Percentiles rank a stretch among this genome's conserved stretches.
Evolutionary conservation across 2,797 vertebrate species (phyloP).

Genomic region (Enteromius argenteus): DNA sequence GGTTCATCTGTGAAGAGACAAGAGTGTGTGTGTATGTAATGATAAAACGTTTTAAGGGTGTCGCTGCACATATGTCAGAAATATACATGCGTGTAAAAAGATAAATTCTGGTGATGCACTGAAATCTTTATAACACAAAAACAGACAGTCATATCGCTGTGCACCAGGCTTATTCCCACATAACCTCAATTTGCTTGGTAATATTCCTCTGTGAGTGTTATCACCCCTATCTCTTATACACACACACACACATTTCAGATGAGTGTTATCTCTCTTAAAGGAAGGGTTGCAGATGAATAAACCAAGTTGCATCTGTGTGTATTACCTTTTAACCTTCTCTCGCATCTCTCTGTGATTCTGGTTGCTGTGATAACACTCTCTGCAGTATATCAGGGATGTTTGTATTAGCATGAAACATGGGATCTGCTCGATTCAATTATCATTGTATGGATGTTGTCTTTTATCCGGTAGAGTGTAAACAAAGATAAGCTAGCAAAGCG

Average conservation of each 20-base stretch:
- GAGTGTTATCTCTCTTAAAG: slow-evolving; percentile 45
- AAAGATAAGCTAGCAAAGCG: slow-evolving; percentile 39
- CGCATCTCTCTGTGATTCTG: slow-evolving; percentile 39
- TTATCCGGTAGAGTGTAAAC: slow-evolving; percentile 42
- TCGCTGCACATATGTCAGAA: slow-evolving; percentile 36
- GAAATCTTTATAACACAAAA: slow-evolving; percentile 8
- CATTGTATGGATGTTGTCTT: slow-evolving; percentile 47
- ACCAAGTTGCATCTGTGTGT: slow-evolving; percentile 29
- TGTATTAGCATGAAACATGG: slow-evolving; percentile 53
- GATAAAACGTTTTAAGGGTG: slow-evolving; percentile 5
- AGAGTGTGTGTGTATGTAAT: not conserved
- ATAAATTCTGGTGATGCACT: not conserved
- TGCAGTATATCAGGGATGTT: slow-evolving; percentile 40
- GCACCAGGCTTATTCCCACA: slow-evolving; percentile 43
- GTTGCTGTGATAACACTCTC: slow-evolving; percentile 41
- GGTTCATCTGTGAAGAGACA: not conserved
- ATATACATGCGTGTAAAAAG: slow-evolving; percentile 24
- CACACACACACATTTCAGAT: slow-evolving; percentile 30
- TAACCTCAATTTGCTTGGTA: slow-evolving; percentile 54
- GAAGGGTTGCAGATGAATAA: slow-evolving; percentile 46
- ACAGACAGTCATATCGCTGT: slow-evolving; percentile 31
- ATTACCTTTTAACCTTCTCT: slow-evolving; percentile 41
- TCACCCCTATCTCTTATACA: slow-evolving; percentile 36
- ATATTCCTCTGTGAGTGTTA: slow-evolving; percentile 43
- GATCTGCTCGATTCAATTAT: slow-evolving; percentile 50